A percentile compares a stretch with the other conserved stretches of the same genome.
Conservation (phyloP, 1,140 invertebrate species). For the Aphis craccivora region DNA sequence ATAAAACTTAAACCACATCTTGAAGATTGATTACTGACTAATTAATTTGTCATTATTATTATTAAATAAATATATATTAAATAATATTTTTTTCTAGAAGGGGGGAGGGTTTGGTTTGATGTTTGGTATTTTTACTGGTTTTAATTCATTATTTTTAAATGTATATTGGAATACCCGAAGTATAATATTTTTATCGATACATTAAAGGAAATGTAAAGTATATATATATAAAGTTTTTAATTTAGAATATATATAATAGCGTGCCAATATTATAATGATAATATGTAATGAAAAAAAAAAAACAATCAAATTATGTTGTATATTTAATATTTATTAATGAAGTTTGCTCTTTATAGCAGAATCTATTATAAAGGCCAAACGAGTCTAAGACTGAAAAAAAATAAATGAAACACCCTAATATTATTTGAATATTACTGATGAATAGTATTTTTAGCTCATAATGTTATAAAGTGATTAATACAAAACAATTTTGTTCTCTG, state of each 20-base stretch:
- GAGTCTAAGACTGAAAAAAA: conserved; percentile 55
- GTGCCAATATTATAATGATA: conserved; percentile 46
- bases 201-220: neutral
- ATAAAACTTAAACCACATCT: neutral
- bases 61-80: conserved; percentile 20
- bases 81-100: conserved; percentile 24
- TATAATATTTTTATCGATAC: conserved; percentile 19
- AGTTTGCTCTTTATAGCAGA: conserved; percentile 18
- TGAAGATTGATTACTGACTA: neutral
- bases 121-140: conserved; percentile 42
- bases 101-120: neutral
- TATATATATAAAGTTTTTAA: conserved; percentile 13
- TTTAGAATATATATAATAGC: conserved; percentile 33
- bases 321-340: conserved; percentile 21
- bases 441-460: conserved; percentile 44
- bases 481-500: neutral
- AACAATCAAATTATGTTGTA: conserved; percentile 43
- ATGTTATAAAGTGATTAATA: neutral
- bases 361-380: conserved; percentile 45
- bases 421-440: conserved; percentile 26
- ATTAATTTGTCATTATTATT: conserved; percentile 1
- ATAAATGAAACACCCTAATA: conserved; percentile 16
- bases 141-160: conserved; percentile 30
- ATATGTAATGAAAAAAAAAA: conserved; percentile 37
- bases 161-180: neutral